phyloP scores from a whole-genome alignment of 1,140 invertebrate genomes.

The Ganaspis sp. region DNA sequence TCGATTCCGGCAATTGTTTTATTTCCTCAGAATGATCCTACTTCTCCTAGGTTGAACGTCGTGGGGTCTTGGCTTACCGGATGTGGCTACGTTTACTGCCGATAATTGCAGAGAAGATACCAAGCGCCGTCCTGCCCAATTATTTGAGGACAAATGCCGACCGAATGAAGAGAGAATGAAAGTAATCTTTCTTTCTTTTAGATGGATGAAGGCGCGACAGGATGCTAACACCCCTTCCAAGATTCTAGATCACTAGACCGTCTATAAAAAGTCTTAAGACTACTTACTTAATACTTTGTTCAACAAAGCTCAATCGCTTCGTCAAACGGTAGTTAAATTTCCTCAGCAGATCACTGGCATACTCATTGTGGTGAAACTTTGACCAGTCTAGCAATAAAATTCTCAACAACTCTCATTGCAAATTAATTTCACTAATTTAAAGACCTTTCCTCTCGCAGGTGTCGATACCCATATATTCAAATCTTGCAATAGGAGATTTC shows the following conservation, averaged over 20 bases:
- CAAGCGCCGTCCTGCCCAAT: slow-evolving; percentile 66
- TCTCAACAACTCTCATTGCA: neutral
- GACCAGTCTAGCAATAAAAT: neutral
- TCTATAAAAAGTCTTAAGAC: slow-evolving; percentile 10
- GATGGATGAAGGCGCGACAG: slow-evolving; percentile 21
- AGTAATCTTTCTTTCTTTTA: neutral
- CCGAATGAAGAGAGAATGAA: slow-evolving; percentile 38
- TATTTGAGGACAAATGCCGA: slow-evolving; percentile 72
- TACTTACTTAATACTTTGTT: slow-evolving; percentile 4
- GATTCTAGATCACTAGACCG: slow-evolving; percentile 25
- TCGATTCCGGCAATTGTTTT: slow-evolving; percentile 66
- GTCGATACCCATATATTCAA: too few species aligned
- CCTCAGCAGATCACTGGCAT: neutral
- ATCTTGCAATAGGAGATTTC: too few species aligned
- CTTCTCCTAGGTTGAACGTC: slow-evolving; percentile 60
- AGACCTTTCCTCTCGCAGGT: neutral
- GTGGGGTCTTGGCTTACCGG: slow-evolving; percentile 65
- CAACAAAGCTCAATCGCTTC: neutral
- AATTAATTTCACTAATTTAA: slow-evolving; percentile 13
- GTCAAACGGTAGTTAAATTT: slow-evolving; percentile 15
- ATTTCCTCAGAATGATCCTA: slow-evolving; percentile 66
- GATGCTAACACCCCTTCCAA: slow-evolving; percentile 18
- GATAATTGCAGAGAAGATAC: slow-evolving; percentile 74
- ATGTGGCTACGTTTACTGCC: slow-evolving; percentile 76
- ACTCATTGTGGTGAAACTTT: slow-evolving; percentile 5